Evolutionary conservation across 2,113 vertebrate genomes (phyloP), one percentile per base, ranked within the genome.

Genomic region (Stigmatopora nigra): DNA sequence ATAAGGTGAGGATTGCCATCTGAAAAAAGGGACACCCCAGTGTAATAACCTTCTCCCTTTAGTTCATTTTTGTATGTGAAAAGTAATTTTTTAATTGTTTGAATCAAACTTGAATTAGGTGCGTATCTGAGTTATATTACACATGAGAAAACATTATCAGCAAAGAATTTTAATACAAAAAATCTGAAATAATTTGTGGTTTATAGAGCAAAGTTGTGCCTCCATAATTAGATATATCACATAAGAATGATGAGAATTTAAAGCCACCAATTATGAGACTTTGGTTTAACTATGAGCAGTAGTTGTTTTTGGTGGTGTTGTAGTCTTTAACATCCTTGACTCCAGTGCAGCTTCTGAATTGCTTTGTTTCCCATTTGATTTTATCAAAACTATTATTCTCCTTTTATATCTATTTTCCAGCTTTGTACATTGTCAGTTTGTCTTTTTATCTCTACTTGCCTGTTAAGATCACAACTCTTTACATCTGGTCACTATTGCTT

Each of bases 401-500:
- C 71, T 69, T 55, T 58, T 46, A 56, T 5, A 35, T 38, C 6
- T 13, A 62, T 12, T 65, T 69, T 63, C 52, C 55, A 38, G 15
- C 31, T 38, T 38, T 38, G 14, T n/a, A 10, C 31, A 47, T 20
- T 12, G 20, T 20, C 61, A 47, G 20, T 63, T 73, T 74, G 1
- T 59, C 67, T 51, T 12, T 31, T 1, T 61, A 53, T 46, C 38
- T 20, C 38, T 31, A 36, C 67, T 64, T 31, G 57, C 58, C 61
- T 19, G 22, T 36, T 68, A 68, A 15, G 20, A 67, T 52, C 41
- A 17, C 58, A 65, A 55, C 57, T 72, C 63, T 71, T 65, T 70
- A 45, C 44, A 65, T 57, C 79, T 66, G 58, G 60, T 74, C 73
- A 62, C 65, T 68, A 75, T 75, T 53, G 64, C 0, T 64, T 31